Conservation (phyloP, 2,113 vertebrate genomes). For the Agapornis roseicollis region DNA sequence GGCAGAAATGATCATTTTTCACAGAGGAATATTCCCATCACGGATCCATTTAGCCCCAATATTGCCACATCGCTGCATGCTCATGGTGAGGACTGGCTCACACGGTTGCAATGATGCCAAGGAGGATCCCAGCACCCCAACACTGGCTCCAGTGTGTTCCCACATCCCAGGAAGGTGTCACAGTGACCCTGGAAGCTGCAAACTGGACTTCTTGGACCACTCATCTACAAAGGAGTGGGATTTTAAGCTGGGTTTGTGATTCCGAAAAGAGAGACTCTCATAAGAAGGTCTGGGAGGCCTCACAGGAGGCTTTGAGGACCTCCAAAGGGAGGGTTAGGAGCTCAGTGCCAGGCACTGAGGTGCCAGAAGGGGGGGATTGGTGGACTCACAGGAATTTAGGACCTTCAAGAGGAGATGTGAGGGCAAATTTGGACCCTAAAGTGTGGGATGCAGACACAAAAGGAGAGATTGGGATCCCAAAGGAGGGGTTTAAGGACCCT, state of each 20-base stretch:
- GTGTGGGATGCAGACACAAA: neutral
- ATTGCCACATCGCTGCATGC: neutral
- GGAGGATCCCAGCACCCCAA: neutral
- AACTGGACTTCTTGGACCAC: neutral
- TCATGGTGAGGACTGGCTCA: fast-evolving
- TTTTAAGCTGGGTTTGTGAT: neutral
- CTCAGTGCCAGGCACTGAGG: fast-evolving
- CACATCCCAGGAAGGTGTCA: fast-evolving
- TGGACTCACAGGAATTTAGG: neutral
- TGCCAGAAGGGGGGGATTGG: neutral
- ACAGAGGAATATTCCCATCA: fast-evolving
- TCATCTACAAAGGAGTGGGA: fast-evolving
- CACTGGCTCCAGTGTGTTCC: fast-evolving
- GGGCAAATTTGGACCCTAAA: neutral
- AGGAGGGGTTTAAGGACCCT: neutral
- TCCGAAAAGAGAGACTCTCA: neutral
- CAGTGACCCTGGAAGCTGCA: neutral
- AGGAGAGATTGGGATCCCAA: neutral
- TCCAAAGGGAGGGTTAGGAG: fast-evolving
- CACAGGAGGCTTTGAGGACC: neutral
- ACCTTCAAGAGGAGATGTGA: fast-evolving
- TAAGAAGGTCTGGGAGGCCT: fast-evolving
- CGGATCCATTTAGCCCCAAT: neutral
- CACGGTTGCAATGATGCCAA: fast-evolving
- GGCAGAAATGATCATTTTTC: neutral